Conservation (phyloP, 2,888 invertebrate species). For the Dysmachus trigonus region DNA sequence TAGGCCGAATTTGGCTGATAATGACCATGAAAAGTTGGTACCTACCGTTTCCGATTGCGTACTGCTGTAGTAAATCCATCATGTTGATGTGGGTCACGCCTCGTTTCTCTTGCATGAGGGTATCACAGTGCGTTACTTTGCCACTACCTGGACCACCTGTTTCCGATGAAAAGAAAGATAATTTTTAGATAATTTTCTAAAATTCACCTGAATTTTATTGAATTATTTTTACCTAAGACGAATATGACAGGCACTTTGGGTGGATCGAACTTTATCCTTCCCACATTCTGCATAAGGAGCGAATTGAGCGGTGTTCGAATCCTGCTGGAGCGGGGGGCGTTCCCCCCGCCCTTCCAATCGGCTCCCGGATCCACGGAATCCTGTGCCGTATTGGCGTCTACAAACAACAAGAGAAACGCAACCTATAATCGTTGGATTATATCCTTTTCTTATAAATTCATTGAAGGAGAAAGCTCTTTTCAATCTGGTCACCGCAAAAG, state of each 20-base stretch:
- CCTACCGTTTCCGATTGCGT: slow-evolving; percentile 87
- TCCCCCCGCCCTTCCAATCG: slow-evolving; percentile 61
- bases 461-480: neutral
- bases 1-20: neutral
- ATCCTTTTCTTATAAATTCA: neutral
- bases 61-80: slow-evolving; percentile 89
- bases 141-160: slow-evolving; percentile 95
- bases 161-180: slow-evolving; percentile 50
- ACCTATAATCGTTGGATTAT: neutral
- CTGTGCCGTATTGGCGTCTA: slow-evolving; percentile 75
- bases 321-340: slow-evolving; percentile 36
- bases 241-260: slow-evolving; percentile 90
- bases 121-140: slow-evolving; percentile 97
- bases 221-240: slow-evolving; percentile 74
- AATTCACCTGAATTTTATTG: neutral
- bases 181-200: neutral
- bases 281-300: slow-evolving; percentile 78
- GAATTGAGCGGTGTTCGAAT: slow-evolving; percentile 64
- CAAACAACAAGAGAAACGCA: slow-evolving; percentile 32
- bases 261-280: slow-evolving; percentile 84
- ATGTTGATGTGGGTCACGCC: slow-evolving; percentile 90
- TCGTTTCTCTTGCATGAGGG: slow-evolving; percentile 84
- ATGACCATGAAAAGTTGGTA: slow-evolving; percentile 29
- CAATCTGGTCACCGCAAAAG: neutral
- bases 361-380: slow-evolving; percentile 72